Conservation (phyloP, 2,888 invertebrate genomes). For the Stenoptilia bipunctidactyla region DNA sequence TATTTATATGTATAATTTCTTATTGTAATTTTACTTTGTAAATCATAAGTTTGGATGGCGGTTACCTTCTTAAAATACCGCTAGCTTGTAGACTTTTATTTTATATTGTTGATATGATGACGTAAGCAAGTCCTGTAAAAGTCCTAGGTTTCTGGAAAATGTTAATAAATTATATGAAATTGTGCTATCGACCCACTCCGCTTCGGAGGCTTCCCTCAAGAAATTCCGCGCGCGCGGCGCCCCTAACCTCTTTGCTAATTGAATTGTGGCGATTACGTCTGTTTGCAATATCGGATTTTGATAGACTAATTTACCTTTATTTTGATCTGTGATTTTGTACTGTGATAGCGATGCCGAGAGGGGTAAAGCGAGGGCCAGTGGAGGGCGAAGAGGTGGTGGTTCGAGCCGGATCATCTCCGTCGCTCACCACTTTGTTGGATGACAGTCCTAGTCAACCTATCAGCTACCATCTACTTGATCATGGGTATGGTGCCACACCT, state of each 20-base stretch:
- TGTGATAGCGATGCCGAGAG: slow-evolving; percentile 69
- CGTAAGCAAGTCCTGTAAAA: slow-evolving; percentile 36
- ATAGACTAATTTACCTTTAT: background rate
- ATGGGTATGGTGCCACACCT: slow-evolving; percentile 88
- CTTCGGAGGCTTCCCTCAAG: slow-evolving; percentile 53
- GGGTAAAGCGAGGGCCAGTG: slow-evolving; percentile 69
- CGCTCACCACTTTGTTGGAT: slow-evolving; percentile 61
- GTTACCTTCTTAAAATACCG: slow-evolving; percentile 45
- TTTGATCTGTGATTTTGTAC: slow-evolving; percentile 1
- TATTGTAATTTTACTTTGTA: background rate
- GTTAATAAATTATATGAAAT: slow-evolving; percentile 23
- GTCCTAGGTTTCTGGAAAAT: background rate
- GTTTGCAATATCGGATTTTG: slow-evolving; percentile 15
- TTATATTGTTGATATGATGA: slow-evolving; percentile 56
- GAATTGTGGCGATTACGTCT: slow-evolving; percentile 48
- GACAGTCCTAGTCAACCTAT: slow-evolving; percentile 68
- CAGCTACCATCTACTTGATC: slow-evolving; percentile 86
- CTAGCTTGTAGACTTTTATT: slow-evolving; percentile 55
- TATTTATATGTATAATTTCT: slow-evolving; percentile 1
- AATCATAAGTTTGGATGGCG: slow-evolving; percentile 29
- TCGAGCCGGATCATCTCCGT: slow-evolving; percentile 65
- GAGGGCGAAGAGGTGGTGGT: slow-evolving; percentile 66
- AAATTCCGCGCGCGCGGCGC: slow-evolving; percentile 66
- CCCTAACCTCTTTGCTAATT: slow-evolving; percentile 68
- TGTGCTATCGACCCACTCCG: slow-evolving; percentile 57